Conservation (phyloP, 1,140 invertebrate species). For the Ceratina calcarata region DNA sequence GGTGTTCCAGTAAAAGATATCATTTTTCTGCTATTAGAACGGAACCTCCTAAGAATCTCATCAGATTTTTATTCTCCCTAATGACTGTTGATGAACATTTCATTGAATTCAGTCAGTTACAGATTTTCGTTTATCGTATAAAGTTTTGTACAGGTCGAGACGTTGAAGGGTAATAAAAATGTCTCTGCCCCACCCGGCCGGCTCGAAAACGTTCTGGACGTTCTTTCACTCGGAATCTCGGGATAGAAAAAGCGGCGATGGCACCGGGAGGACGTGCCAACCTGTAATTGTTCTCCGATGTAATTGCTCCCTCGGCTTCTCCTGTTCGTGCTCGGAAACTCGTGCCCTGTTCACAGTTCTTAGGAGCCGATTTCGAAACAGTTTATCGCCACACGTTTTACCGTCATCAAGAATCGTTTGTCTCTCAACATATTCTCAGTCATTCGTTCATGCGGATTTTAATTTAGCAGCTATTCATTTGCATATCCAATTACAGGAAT, state of each 20-base stretch:
- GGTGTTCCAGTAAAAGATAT: background rate
- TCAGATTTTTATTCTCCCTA: too few species aligned
- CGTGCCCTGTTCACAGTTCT: slow-evolving; percentile 13
- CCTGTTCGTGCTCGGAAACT: slow-evolving; percentile 41
- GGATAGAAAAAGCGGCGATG: slow-evolving; percentile 67
- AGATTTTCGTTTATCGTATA: background rate
- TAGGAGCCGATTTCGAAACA: slow-evolving; percentile 37
- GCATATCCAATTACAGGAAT: too few species aligned
- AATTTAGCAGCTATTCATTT: too few species aligned
- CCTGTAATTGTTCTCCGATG: slow-evolving; percentile 74
- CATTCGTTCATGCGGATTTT: too few species aligned
- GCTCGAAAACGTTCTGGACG: slow-evolving; percentile 56
- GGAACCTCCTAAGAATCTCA: too few species aligned
- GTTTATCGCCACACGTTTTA: slow-evolving; percentile 19
- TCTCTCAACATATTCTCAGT: too few species aligned
- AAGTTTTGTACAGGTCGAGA: slow-evolving; percentile 17
- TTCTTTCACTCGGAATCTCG: slow-evolving; percentile 67
- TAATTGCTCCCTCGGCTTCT: slow-evolving; percentile 63
- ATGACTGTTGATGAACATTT: too few species aligned
- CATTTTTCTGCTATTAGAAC: background rate
- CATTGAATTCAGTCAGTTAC: too few species aligned
- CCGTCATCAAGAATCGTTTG: slow-evolving; percentile 21
- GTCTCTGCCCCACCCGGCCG: slow-evolving; percentile 22
- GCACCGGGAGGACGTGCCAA: slow-evolving; percentile 69
- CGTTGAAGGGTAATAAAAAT: slow-evolving; percentile 34